Evolutionary conservation across 2,797 vertebrate species (phyloP).

Genomic region (Propithecus perrieri): DNA sequence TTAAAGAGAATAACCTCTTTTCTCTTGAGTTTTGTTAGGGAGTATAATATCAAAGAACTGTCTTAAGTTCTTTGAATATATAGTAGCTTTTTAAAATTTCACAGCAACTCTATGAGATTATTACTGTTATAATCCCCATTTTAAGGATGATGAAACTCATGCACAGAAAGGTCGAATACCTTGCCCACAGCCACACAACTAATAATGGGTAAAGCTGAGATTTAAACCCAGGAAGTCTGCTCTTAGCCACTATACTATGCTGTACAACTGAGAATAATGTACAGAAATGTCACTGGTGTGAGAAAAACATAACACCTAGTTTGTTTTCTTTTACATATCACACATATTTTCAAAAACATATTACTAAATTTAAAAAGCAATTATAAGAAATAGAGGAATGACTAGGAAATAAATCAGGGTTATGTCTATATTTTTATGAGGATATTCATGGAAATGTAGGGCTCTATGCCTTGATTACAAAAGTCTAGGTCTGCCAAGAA

Average conservation of each 20-base stretch:
- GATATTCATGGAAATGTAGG: not conserved
- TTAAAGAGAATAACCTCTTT: slow-evolving; percentile 2
- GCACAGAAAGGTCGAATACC: not conserved
- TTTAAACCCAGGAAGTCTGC: not conserved
- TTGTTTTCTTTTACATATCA: not conserved
- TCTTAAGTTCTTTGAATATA: not conserved
- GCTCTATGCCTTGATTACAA: not conserved
- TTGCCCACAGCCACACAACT: not conserved
- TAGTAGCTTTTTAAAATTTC: slow-evolving; percentile 1
- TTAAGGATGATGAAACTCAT: not conserved
- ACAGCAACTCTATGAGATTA: not conserved
- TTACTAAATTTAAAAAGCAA: not conserved
- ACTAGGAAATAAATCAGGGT: not conserved
- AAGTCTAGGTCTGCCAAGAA: not conserved
- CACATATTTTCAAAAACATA: not conserved
- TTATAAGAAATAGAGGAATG: not conserved
- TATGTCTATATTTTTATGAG: not conserved
- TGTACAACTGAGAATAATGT: not conserved
- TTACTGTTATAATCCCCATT: not conserved
- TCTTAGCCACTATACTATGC: not conserved
- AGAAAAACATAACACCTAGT: not conserved
- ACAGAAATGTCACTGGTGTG: not conserved
- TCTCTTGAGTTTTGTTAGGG: not conserved
- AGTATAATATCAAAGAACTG: not conserved
- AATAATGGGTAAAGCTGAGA: not conserved